Evolutionary conservation across 2,888 invertebrate species (phyloP), one percentile per base, ranked within the genome.

Genomic region (Epirrita christyi): DNA sequence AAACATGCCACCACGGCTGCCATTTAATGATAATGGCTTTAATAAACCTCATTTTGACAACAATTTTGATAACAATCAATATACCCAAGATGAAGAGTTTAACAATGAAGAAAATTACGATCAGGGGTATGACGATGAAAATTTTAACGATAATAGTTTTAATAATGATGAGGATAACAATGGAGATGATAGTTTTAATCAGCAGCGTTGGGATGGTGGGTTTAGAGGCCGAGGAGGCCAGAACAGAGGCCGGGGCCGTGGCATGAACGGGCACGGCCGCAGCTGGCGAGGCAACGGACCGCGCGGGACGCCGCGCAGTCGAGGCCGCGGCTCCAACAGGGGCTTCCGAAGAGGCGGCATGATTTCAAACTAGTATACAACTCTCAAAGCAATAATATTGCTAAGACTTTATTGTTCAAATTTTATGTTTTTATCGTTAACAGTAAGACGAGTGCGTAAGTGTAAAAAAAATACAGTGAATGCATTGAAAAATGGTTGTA

Each of bases 271-370:
- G 0, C 87, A 93, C 8, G 85, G 87, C 0, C 85, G 92, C 9
- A 79, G 86, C 62, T 71, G 85, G 63, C 78, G 92, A 9, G 81
- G 79, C 1, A 75, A 73, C 42, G 65, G 81, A 2, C 66, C 73
- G 6, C 83, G 89, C 8, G 85, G 89, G 7, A 68, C 80, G 0
- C 75, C 85, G 6, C 80, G 90, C 69, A 75, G 72, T 43, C 77
- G 89, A 8, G 82, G 86, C 10, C 77, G 85, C n/a, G 81, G 85
- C 1, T 63, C 73, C 34, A 83, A 81, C 64, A 75, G 90, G 61
- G 73, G 71, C 66, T 92, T 87, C 68, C 81, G 92, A 64, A 80
- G 92, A 72, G 92, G 92, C 38, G 81, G 84, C 36, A 88, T 86
- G 58, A 74, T 82, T 54, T 73, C 86, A 62, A 91, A 88, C 73